Evolutionary conservation across 2,797 vertebrate species (phyloP).

Genomic region (Sebastes ruberrimus): DNA sequence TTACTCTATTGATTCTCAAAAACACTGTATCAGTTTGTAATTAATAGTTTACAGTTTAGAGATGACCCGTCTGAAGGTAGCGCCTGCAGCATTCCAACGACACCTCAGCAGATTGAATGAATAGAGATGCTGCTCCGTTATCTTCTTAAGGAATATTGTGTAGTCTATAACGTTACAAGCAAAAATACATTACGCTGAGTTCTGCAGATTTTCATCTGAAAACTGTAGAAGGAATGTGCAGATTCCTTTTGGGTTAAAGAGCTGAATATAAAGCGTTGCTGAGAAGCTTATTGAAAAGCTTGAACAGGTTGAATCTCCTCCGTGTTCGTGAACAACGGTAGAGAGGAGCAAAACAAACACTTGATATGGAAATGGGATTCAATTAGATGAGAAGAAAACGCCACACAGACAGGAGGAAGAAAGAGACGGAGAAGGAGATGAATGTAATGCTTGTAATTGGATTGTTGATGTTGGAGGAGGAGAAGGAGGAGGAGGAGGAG

Average conservation of each 20-base stretch:
- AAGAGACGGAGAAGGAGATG: background rate
- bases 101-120: background rate
- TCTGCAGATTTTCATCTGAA: background rate
- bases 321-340: background rate
- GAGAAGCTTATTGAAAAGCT: background rate
- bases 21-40: too few species aligned
- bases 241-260: background rate
- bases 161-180: background rate
- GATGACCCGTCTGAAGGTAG: too few species aligned
- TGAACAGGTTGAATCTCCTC: background rate
- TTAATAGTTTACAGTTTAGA: too few species aligned
- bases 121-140: background rate
- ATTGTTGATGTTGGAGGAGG: background rate
- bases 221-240: background rate
- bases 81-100: too few species aligned
- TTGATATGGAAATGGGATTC: background rate
- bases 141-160: background rate
- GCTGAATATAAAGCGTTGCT: background rate
- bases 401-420: background rate
- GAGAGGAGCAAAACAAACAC: constrained; percentile 1
- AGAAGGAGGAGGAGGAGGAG: too few species aligned
- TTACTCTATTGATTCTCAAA: too few species aligned
- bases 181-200: background rate
- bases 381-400: background rate
- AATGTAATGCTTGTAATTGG: background rate